phyloP scores from a whole-genome alignment of 2,797 vertebrate species.

The Sebastes goodei region DNA sequence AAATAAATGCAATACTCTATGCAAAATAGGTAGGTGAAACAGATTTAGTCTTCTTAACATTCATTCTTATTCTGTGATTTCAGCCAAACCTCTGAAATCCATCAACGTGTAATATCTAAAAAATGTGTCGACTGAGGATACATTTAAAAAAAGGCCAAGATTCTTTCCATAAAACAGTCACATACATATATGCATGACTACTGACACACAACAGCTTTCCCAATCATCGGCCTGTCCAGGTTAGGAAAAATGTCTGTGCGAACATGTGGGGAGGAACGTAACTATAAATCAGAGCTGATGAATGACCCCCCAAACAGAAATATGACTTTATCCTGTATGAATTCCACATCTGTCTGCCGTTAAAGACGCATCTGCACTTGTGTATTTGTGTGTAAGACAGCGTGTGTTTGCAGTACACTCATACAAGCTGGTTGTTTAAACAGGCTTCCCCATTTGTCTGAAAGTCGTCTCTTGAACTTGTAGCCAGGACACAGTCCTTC shows the following conservation, averaged over 20 bases:
- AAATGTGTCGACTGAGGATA: not conserved
- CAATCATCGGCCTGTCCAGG: not conserved
- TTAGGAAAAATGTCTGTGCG: not conserved
- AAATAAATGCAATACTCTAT: not conserved
- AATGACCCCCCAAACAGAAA: slow-evolving; percentile 48
- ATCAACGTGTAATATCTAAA: not conserved
- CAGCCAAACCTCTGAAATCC: not conserved
- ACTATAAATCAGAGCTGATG: slow-evolving; percentile 31
- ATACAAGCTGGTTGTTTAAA: slow-evolving; percentile 13
- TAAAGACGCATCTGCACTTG: slow-evolving; percentile 28
- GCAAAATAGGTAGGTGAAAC: not conserved
- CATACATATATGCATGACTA: not conserved
- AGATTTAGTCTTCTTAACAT: not conserved
- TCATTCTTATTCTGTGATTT: not conserved
- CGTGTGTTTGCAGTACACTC: not conserved
- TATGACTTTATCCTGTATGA: slow-evolving; percentile 55
- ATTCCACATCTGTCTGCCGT: slow-evolving; percentile 58
- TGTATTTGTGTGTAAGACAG: slow-evolving; percentile 2
- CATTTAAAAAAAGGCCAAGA: not conserved
- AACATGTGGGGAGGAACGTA: not conserved
- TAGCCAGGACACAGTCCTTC: not conserved
- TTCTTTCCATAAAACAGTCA: slow-evolving; percentile 1
- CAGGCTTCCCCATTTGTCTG: slow-evolving; percentile 41
- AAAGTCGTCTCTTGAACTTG: slow-evolving; percentile 36
- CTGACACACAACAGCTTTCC: slow-evolving; percentile 6